phyloP scores from a whole-genome alignment of 2,888 invertebrate species.

The Adelphocoris suturalis region DNA sequence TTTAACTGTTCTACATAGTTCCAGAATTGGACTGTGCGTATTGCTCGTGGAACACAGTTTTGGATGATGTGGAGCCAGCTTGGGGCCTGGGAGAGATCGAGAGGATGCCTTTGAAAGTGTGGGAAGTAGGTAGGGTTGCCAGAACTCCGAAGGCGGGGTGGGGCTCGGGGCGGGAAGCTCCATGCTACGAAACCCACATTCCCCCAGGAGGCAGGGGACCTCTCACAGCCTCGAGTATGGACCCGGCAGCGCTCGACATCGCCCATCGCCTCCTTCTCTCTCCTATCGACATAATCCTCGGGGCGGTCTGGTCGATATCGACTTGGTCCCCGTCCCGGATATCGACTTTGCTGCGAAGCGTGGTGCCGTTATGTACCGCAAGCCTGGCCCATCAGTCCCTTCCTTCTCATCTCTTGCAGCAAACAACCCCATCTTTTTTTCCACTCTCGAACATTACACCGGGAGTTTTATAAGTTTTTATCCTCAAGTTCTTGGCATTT shows the following conservation, averaged over 20 bases:
- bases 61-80: neutral
- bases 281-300: neutral
- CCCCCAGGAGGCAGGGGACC: conserved; percentile 11
- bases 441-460: too few species aligned
- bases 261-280: neutral
- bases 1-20: too few species aligned
- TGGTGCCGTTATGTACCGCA: neutral
- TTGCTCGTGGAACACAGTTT: too few species aligned
- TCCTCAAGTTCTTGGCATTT: too few species aligned
- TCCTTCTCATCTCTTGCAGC: too few species aligned
- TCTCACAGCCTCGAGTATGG: conserved; percentile 1
- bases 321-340: neutral
- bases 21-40: too few species aligned
- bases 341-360: neutral
- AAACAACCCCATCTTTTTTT: too few species aligned
- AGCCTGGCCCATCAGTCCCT: too few species aligned
- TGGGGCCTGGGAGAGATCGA: neutral
- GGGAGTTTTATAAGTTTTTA: too few species aligned
- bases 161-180: neutral
- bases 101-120: conserved; percentile 1
- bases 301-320: neutral
- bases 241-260: neutral
- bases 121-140: neutral
- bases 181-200: neutral
- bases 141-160: neutral